Conservation (phyloP, 2,113 vertebrate genomes). For the Chrysochloris asiatica region DNA sequence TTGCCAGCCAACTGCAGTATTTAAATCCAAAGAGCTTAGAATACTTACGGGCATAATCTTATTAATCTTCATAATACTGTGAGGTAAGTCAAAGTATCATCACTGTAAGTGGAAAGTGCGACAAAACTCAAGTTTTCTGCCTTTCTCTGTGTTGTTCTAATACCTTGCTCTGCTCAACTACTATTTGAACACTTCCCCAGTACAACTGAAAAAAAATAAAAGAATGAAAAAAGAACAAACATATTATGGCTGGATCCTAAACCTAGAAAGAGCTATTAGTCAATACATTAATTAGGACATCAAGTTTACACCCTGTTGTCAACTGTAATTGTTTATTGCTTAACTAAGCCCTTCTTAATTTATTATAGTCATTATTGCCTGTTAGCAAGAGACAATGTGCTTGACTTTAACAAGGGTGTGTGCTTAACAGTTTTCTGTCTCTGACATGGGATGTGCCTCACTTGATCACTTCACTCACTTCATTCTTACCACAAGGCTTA, state of each 20-base stretch:
- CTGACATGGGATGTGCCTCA: slow-evolving; percentile 32
- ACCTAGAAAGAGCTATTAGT: slow-evolving; percentile 56
- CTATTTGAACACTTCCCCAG: slow-evolving; percentile 35
- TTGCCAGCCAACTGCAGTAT: slow-evolving; percentile 55
- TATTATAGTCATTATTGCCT: slow-evolving; percentile 76
- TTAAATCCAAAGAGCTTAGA: slow-evolving; percentile 72
- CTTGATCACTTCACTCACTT: slow-evolving; percentile 60
- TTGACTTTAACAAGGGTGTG: slow-evolving; percentile 59
- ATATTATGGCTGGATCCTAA: slow-evolving; percentile 45
- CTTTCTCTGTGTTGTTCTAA: slow-evolving; percentile 43
- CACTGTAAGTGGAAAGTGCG: slow-evolving; percentile 46
- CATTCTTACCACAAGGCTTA: background rate
- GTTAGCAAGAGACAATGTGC: slow-evolving; percentile 55
- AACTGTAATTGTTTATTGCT: slow-evolving; percentile 72
- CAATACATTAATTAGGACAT: slow-evolving; percentile 64
- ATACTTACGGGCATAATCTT: slow-evolving; percentile 62
- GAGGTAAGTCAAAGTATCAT: slow-evolving; percentile 57
- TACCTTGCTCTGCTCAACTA: background rate
- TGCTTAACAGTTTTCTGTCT: slow-evolving; percentile 57
- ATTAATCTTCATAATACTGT: slow-evolving; percentile 65
- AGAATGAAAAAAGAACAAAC: background rate
- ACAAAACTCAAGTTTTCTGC: slow-evolving; percentile 29
- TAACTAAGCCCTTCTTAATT: slow-evolving; percentile 72
- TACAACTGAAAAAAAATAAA: background rate
- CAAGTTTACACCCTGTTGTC: slow-evolving; percentile 68